These are phyloP conservation scores for Tychaedon coryphoeus DNA, from an alignment of 2,113 vertebrate genomes.

Conservation along the genomic window DNA sequence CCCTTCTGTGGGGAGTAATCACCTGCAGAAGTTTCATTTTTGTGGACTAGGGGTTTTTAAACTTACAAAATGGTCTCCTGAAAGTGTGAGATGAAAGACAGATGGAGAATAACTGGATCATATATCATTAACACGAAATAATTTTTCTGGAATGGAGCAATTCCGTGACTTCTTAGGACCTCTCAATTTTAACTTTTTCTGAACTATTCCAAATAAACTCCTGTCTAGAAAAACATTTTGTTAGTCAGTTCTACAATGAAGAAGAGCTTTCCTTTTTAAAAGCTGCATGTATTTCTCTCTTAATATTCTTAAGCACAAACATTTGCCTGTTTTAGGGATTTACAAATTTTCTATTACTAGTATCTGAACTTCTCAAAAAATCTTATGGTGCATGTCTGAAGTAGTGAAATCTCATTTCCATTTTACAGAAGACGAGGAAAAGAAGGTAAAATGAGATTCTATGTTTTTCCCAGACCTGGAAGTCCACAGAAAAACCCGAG, in stretches of 20 bases:
- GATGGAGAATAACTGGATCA: neutral
- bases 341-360: neutral
- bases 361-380: neutral
- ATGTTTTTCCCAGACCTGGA: conserved; percentile 1
- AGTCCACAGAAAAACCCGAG: neutral
- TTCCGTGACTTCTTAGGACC: neutral
- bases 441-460: neutral
- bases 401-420: neutral
- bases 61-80: neutral
- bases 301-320: neutral
- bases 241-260: neutral
- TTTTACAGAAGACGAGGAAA: neutral
- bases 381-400: neutral
- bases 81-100: neutral
- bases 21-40: neutral
- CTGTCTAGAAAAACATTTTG: neutral
- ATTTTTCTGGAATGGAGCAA: neutral
- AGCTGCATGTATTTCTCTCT: neutral
- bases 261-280: neutral
- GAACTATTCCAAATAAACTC: neutral
- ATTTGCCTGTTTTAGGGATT: neutral
- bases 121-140: neutral
- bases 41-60: neutral
- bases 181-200: neutral
- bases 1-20: neutral